These are phyloP conservation scores for Pyralis farinalis DNA, from an alignment of 2,888 invertebrate genomes.

Conservation along the genomic window DNA sequence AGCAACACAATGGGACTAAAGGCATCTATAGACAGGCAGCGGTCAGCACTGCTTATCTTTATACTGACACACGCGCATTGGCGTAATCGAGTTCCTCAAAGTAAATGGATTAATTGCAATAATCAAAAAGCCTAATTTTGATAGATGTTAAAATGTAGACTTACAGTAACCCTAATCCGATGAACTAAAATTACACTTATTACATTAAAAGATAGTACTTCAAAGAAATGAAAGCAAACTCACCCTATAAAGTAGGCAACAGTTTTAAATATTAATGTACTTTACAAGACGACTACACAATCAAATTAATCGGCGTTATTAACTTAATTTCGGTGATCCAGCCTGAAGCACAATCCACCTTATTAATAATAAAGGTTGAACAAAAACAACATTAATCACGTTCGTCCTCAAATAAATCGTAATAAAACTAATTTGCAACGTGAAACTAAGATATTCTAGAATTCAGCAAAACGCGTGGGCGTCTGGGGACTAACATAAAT, in stretches of 20 bases:
- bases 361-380: not conserved
- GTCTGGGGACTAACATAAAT: slow-evolving; percentile 54
- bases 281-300: not conserved
- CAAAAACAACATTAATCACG: slow-evolving; percentile 28
- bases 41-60: too few relatives aligned
- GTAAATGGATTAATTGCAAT: too few relatives aligned
- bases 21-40: too few relatives aligned
- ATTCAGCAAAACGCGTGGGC: slow-evolving; percentile 42
- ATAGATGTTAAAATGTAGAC: too few relatives aligned
- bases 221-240: not conserved
- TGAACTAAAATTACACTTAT: not conserved
- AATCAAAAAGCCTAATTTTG: too few relatives aligned
- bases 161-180: not conserved
- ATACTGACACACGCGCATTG: too few relatives aligned
- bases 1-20: too few relatives aligned
- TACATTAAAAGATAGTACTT: not conserved
- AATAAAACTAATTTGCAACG: slow-evolving; percentile 44
- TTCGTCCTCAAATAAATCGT: slow-evolving; percentile 29
- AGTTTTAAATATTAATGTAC: not conserved
- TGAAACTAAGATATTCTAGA: slow-evolving; percentile 52
- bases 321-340: not conserved
- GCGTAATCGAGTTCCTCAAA: too few relatives aligned
- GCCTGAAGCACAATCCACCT: not conserved
- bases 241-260: not conserved
- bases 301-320: not conserved